Conservation (phyloP, 2,113 vertebrate genomes). For the Orthochromis malagaraziensis region DNA sequence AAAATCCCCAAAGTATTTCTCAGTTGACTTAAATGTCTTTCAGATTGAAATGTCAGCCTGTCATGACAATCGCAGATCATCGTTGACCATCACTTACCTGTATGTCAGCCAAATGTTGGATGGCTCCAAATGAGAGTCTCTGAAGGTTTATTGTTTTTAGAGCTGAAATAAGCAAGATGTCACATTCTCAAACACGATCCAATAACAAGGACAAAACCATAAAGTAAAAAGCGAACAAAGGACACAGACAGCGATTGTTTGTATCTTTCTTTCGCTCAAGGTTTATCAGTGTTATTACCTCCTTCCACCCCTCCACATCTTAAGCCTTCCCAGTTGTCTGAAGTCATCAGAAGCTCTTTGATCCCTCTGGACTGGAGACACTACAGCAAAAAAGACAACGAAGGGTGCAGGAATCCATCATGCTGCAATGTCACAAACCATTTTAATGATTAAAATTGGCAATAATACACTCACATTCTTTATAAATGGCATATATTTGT, state of each 20-base stretch:
- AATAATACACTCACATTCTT: slow-evolving; percentile 69
- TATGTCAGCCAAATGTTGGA: slow-evolving; percentile 71
- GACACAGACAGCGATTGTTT: neutral
- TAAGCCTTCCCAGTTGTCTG: slow-evolving; percentile 78
- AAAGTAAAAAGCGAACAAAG: neutral
- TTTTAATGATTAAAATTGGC: neutral
- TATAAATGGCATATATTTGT: slow-evolving; percentile 80
- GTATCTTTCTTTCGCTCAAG: neutral
- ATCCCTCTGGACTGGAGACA: slow-evolving; percentile 78
- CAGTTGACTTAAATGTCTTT: neutral
- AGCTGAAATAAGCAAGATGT: slow-evolving; percentile 20
- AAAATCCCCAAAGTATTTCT: neutral
- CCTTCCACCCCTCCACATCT: slow-evolving; percentile 58
- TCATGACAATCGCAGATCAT: neutral
- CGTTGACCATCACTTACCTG: slow-evolving; percentile 63
- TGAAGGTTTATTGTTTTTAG: slow-evolving; percentile 89
- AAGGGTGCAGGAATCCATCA: neutral
- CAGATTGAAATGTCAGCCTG: neutral
- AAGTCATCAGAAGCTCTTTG: slow-evolving; percentile 82
- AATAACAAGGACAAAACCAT: neutral
- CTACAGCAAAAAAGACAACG: slow-evolving; percentile 43
- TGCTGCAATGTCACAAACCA: neutral
- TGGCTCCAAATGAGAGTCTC: slow-evolving; percentile 73
- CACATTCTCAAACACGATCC: neutral
- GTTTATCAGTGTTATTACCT: slow-evolving; percentile 17